phyloP scores from a whole-genome alignment of 1,140 invertebrate species.

The Conus betulinus region DNA sequence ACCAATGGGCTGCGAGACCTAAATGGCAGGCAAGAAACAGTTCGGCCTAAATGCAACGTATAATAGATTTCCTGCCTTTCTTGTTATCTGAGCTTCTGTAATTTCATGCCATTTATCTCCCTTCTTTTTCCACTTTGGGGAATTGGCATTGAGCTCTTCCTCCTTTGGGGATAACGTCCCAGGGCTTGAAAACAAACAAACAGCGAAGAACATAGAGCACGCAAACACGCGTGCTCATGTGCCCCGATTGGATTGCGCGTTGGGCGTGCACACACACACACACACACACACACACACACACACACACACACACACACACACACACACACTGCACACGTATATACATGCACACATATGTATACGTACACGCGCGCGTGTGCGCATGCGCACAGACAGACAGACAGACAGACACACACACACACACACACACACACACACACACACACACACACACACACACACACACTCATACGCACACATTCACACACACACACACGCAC shows the following conservation, averaged over 20 bases:
- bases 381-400: background rate
- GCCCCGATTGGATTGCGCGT: background rate
- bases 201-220: background rate
- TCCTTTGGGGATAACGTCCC: background rate
- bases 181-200: background rate
- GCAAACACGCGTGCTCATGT: background rate
- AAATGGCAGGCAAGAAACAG: background rate
- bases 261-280: background rate
- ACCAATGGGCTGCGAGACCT: background rate
- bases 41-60: background rate
- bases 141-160: too few relatives aligned
- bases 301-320: background rate
- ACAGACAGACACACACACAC: background rate
- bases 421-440: background rate
- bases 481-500: background rate
- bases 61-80: background rate
- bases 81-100: too few relatives aligned
- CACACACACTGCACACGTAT: background rate
- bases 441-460: constrained; percentile 2
- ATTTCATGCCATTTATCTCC: too few relatives aligned
- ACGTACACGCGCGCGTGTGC: background rate
- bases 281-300: background rate
- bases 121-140: too few relatives aligned
- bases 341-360: background rate
- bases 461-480: background rate